A percentile compares a stretch with the other conserved stretches of the same genome.
These are phyloP conservation scores for Cossypha niveicapilla DNA, from an alignment of 2,797 vertebrate species.

Conservation along the genomic window DNA sequence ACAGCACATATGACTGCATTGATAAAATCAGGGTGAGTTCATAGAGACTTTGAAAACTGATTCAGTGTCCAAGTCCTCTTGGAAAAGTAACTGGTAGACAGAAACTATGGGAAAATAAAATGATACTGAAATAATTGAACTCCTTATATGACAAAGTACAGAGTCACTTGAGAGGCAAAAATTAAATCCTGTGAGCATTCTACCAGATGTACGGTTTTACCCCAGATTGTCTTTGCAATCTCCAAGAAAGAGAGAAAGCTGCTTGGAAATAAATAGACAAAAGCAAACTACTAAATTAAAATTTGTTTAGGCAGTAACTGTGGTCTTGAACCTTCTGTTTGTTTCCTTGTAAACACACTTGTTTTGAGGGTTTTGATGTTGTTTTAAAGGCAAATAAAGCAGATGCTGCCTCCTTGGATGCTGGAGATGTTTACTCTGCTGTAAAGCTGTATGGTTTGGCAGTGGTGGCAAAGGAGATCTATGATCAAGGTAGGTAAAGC, in stretches of 20 bases:
- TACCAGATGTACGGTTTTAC: neutral
- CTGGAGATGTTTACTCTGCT: constrained; percentile 88
- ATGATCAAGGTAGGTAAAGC: constrained; percentile 77
- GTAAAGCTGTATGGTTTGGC: constrained; percentile 85
- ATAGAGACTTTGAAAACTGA: neutral
- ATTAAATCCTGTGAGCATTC: neutral
- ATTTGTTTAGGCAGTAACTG: neutral
- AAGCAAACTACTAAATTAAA: neutral
- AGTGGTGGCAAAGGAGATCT: constrained; percentile 84
- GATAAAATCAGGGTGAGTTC: constrained; percentile 84
- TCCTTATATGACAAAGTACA: neutral
- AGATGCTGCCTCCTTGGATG: constrained; percentile 85
- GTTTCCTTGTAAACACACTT: neutral
- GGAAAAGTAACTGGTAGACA: neutral
- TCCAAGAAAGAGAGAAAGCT: neutral
- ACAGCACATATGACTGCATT: constrained; percentile 84
- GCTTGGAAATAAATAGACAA: neutral
- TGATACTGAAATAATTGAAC: neutral
- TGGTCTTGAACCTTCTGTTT: neutral
- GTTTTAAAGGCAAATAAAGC: constrained; percentile 84
- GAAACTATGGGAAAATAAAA: neutral
- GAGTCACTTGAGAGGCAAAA: neutral
- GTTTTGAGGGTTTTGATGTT: neutral
- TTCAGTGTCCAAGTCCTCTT: neutral
- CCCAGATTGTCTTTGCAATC: neutral